Percentiles rank a stretch among this genome's conserved stretches.
Conservation (phyloP, 1,140 invertebrate genomes). For the Limonius californicus region DNA sequence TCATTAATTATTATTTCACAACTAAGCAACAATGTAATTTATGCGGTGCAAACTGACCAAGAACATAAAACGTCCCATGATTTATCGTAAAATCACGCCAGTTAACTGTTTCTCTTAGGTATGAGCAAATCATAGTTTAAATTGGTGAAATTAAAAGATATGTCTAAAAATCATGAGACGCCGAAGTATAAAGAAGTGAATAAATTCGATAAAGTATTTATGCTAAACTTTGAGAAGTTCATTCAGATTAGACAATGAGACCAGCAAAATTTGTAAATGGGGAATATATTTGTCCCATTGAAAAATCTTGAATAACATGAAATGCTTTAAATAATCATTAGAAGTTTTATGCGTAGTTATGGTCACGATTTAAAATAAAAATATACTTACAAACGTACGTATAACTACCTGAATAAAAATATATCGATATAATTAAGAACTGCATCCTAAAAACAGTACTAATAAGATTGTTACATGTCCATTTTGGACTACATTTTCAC, state of each 20-base stretch:
- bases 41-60: conserved; percentile 1
- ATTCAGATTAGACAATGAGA: background rate
- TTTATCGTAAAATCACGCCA: background rate
- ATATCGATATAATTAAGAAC: conserved; percentile 8
- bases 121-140: too few species aligned
- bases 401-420: conserved; percentile 11
- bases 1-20: conserved; percentile 34
- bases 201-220: conserved; percentile 8
- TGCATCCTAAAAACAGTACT: conserved; percentile 19
- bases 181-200: conserved; percentile 19
- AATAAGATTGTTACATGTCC: conserved; percentile 34
- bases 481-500: conserved; percentile 45
- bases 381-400: background rate
- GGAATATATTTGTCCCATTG: background rate
- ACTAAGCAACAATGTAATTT: conserved; percentile 35
- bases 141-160: conserved; percentile 17
- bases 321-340: background rate
- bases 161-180: conserved; percentile 22
- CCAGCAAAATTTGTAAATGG: background rate
- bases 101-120: too few species aligned
- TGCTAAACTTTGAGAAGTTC: background rate
- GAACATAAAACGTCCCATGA: background rate
- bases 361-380: background rate
- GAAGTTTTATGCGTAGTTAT: background rate
- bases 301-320: background rate